phyloP scores from a whole-genome alignment of 2,888 invertebrate genomes.

The Auanema freiburgensis region DNA sequence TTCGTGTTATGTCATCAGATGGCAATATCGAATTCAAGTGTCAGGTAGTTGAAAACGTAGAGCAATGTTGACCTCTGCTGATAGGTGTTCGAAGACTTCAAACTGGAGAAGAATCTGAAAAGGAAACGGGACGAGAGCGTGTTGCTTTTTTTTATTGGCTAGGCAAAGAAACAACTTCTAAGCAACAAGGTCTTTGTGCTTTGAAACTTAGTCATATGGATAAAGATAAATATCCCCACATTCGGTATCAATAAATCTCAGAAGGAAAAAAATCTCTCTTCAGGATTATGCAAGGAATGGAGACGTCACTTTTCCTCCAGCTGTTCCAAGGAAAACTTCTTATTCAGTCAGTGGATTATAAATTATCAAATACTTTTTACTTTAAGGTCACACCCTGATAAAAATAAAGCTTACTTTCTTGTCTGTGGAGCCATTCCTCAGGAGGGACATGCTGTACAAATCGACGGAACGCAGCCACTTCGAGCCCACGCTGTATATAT shows the following conservation, averaged over 20 bases:
- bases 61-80: neutral
- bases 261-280: constrained; percentile 15
- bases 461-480: constrained; percentile 23
- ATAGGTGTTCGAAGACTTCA: constrained; percentile 42
- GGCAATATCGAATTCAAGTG: constrained; percentile 55
- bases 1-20: constrained; percentile 53
- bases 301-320: constrained; percentile 37
- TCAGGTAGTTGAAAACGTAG: constrained; percentile 22
- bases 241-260: constrained; percentile 22
- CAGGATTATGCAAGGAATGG: constrained; percentile 39
- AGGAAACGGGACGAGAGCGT: constrained; percentile 53
- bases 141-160: constrained; percentile 59
- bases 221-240: constrained; percentile 39
- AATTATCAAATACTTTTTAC: neutral
- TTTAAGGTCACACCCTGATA: constrained; percentile 10
- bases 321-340: constrained; percentile 27
- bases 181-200: constrained; percentile 53
- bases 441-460: constrained; percentile 31
- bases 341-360: neutral
- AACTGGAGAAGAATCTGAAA: constrained; percentile 33
- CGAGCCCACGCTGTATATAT: constrained; percentile 40
- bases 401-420: constrained; percentile 16
- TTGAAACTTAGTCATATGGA: constrained; percentile 53
- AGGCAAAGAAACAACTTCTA: constrained; percentile 43
- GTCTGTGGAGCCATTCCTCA: constrained; percentile 28